Evolutionary conservation across 2,888 invertebrate genomes (phyloP).

Genomic region (Metalampra italica): DNA sequence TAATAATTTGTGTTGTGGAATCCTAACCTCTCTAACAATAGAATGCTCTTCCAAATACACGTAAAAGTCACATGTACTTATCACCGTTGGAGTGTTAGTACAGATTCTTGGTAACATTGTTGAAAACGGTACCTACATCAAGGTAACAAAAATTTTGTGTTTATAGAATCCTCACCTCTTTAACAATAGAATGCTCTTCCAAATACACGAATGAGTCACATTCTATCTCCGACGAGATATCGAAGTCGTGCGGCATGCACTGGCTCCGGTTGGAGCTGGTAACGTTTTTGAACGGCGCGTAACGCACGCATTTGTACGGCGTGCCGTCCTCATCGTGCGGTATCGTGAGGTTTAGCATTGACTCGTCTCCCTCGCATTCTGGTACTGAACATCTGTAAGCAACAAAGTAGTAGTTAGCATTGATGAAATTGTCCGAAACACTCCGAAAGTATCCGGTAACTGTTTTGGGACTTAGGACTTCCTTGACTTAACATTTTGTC

Average conservation of each 20-base stretch:
- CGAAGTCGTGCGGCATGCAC: slow-evolving; percentile 55
- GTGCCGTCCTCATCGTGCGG: slow-evolving; percentile 50
- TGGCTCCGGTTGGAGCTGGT: slow-evolving; percentile 33
- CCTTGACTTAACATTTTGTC: too few relatives aligned
- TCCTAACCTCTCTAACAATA: slow-evolving; percentile 63
- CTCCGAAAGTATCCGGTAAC: too few relatives aligned
- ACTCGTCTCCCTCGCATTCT: slow-evolving; percentile 51
- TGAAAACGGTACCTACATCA: slow-evolving; percentile 24
- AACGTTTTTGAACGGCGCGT: slow-evolving; percentile 46
- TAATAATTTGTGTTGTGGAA: too few relatives aligned
- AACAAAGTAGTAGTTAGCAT: neutral
- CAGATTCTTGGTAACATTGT: slow-evolving; percentile 11
- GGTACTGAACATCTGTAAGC: slow-evolving; percentile 60
- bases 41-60: slow-evolving; percentile 66
- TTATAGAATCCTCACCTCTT: slow-evolving; percentile 46
- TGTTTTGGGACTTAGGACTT: too few relatives aligned
- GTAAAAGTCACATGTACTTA: slow-evolving; percentile 52
- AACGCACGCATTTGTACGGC: slow-evolving; percentile 54
- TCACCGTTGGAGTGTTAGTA: slow-evolving; percentile 58
- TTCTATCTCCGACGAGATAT: slow-evolving; percentile 48
- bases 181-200: slow-evolving; percentile 67
- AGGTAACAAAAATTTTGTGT: too few relatives aligned
- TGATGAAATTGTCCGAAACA: too few relatives aligned
- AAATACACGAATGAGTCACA: slow-evolving; percentile 62
- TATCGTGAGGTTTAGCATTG: slow-evolving; percentile 53